phyloP scores from a whole-genome alignment of 1,140 invertebrate species.

The Melipona quadrifasciata region DNA sequence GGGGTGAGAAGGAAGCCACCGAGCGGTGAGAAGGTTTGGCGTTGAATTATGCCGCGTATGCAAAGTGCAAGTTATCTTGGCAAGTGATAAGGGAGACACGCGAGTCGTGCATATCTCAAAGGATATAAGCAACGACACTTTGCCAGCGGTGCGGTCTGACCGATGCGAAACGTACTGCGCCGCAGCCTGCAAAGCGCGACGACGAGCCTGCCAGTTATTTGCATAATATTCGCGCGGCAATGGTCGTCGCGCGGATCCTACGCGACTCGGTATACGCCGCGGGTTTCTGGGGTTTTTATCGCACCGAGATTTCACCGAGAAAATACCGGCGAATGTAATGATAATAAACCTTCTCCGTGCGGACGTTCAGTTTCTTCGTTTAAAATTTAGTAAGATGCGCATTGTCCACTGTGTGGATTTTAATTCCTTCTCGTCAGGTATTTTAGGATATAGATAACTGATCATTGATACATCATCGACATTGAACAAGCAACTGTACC shows the following conservation, averaged over 20 bases:
- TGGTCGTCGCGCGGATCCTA: background rate
- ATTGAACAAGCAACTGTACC: too few species aligned
- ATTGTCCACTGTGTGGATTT: too few species aligned
- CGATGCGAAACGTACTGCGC: slow-evolving; percentile 14
- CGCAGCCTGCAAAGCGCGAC: background rate
- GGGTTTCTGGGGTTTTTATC: background rate
- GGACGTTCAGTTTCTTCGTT: too few species aligned
- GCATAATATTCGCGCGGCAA: slow-evolving; percentile 70
- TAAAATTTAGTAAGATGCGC: too few species aligned
- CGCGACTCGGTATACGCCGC: background rate
- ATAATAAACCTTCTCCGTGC: too few species aligned
- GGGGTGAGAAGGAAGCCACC: slow-evolving; percentile 40
- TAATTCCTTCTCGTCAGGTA: too few species aligned
- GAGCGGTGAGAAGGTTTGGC: slow-evolving; percentile 60
- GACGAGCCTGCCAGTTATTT: slow-evolving; percentile 56
- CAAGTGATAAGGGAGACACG: slow-evolving; percentile 79
- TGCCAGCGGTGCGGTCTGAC: slow-evolving; percentile 38
- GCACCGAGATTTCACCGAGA: background rate
- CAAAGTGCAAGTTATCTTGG: slow-evolving; percentile 79
- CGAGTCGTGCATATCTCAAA: slow-evolving; percentile 77
- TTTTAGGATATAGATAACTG: too few species aligned
- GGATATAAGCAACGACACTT: slow-evolving; percentile 75
- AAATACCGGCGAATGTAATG: background rate
- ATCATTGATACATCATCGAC: too few species aligned
- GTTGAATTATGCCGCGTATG: slow-evolving; percentile 80